phyloP scores from a whole-genome alignment of 2,113 vertebrate species.

The Carassius carassius region DNA sequence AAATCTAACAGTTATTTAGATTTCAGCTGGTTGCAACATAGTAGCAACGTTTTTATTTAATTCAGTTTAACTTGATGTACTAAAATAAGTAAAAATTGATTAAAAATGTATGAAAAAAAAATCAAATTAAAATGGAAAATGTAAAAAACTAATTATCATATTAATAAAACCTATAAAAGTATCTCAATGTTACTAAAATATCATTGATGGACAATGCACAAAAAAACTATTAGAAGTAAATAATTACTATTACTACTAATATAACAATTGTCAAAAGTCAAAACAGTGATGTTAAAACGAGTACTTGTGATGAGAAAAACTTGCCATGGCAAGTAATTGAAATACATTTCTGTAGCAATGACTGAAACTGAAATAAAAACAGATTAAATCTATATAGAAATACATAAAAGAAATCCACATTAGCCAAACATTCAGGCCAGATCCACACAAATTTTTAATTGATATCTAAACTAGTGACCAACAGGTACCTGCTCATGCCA shows the following conservation, averaged over 20 bases:
- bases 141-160: neutral
- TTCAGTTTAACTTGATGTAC: too few relatives aligned
- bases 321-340: too few relatives aligned
- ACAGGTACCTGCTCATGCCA: conserved; percentile 88
- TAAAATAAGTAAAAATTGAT: too few relatives aligned
- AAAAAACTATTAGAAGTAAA: neutral
- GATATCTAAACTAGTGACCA: neutral
- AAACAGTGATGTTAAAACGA: neutral
- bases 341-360: neutral
- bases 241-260: neutral
- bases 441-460: neutral
- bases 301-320: too few relatives aligned
- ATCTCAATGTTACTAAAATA: too few relatives aligned
- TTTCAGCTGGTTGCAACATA: neutral
- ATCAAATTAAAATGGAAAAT: neutral
- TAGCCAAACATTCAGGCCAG: neutral
- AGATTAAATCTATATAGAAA: neutral
- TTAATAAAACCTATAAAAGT: neutral
- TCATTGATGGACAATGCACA: neutral
- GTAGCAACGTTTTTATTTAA: neutral
- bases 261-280: neutral
- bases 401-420: neutral
- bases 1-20: neutral
- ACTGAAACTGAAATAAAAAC: neutral
- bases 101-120: too few relatives aligned